Conservation (phyloP, 2,113 vertebrate genomes). For the Equus przewalskii region DNA sequence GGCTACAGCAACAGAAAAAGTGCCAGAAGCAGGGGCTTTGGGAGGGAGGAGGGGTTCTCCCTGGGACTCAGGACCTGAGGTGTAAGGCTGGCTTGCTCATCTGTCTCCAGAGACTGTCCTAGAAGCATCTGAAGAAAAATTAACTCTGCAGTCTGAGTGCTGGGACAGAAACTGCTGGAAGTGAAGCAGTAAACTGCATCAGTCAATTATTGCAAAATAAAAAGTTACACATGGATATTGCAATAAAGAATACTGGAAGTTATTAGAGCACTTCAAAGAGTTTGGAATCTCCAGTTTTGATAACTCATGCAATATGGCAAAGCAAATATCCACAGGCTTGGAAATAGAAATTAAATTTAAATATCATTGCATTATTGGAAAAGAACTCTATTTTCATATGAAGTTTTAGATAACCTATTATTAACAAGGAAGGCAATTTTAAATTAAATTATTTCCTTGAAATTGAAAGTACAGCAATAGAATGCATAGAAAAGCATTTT, state of each 20-base stretch:
- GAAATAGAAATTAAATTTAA: neutral
- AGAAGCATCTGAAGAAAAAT: neutral
- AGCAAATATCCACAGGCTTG: neutral
- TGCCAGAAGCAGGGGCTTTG: neutral
- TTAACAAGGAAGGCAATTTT: neutral
- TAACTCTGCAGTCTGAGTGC: neutral
- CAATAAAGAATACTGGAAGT: neutral
- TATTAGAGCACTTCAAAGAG: neutral
- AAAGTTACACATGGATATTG: neutral
- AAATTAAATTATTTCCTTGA: neutral
- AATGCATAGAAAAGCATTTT: neutral
- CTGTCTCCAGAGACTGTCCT: neutral
- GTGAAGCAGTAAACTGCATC: neutral
- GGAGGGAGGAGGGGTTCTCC: neutral
- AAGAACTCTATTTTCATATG: neutral
- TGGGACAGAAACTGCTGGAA: neutral
- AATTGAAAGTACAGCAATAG: neutral
- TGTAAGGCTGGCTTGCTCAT: neutral
- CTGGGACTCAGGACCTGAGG: neutral
- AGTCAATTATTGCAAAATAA: neutral
- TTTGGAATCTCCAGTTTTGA: neutral
- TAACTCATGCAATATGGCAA: neutral
- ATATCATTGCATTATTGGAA: neutral
- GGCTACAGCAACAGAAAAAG: neutral
- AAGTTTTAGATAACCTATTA: neutral